Evolutionary conservation across 1,140 invertebrate genomes (phyloP).

Genomic region (Belonocnema kinseyi): DNA sequence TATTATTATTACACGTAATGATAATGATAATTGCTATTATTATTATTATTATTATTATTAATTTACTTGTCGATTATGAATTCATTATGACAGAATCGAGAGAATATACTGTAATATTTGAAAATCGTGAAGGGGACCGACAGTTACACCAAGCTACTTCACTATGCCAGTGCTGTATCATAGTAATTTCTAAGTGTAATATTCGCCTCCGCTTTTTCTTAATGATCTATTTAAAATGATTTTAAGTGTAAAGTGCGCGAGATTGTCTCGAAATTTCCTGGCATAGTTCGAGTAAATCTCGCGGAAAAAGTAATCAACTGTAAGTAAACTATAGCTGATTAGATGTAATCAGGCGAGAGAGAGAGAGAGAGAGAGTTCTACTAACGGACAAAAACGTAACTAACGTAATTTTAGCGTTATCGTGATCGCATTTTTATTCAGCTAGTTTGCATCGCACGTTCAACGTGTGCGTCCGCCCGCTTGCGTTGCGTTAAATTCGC

Average conservation of each 20-base stretch:
- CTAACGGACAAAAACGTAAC: constrained; percentile 34
- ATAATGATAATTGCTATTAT: constrained; percentile 71
- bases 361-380: constrained; percentile 1
- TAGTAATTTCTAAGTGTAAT: constrained; percentile 71
- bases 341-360: constrained; percentile 14
- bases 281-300: not conserved
- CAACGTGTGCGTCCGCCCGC: constrained; percentile 6
- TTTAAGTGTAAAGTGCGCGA: constrained; percentile 37
- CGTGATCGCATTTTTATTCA: constrained; percentile 17
- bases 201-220: constrained; percentile 58
- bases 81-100: constrained; percentile 56
- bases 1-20: constrained; percentile 56
- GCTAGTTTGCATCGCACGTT: not conserved
- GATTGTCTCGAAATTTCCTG: not conserved
- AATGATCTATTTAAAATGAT: constrained; percentile 61
- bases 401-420: constrained; percentile 31
- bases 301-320: constrained; percentile 24
- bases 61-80: constrained; percentile 72
- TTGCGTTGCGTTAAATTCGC: not conserved
- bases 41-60: constrained; percentile 74
- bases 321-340: constrained; percentile 34
- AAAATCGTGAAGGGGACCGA: constrained; percentile 42
- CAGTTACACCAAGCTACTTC: constrained; percentile 43
- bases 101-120: constrained; percentile 68
- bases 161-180: constrained; percentile 71